Base-by-base conservation (phyloP, 2,888 invertebrate species). In the Cryptocephalus primarius region DNA sequence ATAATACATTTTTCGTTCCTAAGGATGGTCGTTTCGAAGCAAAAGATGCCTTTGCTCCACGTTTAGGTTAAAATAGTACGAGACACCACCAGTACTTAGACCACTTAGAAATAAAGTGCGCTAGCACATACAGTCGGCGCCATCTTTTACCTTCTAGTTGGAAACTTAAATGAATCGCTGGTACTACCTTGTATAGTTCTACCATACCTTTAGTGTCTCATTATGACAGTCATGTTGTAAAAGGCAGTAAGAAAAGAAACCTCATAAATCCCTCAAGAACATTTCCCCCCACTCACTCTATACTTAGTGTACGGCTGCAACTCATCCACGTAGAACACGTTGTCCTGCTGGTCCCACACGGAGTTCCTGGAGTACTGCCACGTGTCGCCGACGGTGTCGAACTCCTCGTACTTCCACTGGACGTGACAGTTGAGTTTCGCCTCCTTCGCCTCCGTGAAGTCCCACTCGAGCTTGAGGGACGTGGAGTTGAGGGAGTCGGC, bases 231-330 rank as follows among this genome's bases (percentile, higher is more conserved):
- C n/a, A n/a, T n/a, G n/a, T n/a, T n/a, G n/a, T n/a, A n/a, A n/a
- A n/a, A n/a, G n/a, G n/a, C n/a, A n/a, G n/a, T n/a, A n/a, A n/a
- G n/a, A n/a, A n/a, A n/a, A n/a, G n/a, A n/a, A n/a, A n/a, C n/a
- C n/a, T n/a, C n/a, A n/a, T n/a, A n/a, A n/a, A n/a, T n/a, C n/a
- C n/a, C n/a, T n/a, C n/a, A n/a, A n/a, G n/a, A n/a, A n/a, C n/a
- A n/a, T n/a, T n/a, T n/a, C n/a, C n/a, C n/a, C n/a, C n/a, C n/a
- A n/a, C n/a, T 73, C 72, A 93, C 93, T 75, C 85, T 80, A 66
- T 94, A 94, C 65, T 87, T 88, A 1, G 91, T 88, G 65, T 88
- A 93, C 0, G 94, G 92, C 55, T 85, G 81, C 42, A 94, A 73
- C 55, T 85, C 81, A 54, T 85, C 82, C 8, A 93, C 82, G 31